phyloP scores from a whole-genome alignment of 2,113 vertebrate genomes.

The Hyaena hyaena region DNA sequence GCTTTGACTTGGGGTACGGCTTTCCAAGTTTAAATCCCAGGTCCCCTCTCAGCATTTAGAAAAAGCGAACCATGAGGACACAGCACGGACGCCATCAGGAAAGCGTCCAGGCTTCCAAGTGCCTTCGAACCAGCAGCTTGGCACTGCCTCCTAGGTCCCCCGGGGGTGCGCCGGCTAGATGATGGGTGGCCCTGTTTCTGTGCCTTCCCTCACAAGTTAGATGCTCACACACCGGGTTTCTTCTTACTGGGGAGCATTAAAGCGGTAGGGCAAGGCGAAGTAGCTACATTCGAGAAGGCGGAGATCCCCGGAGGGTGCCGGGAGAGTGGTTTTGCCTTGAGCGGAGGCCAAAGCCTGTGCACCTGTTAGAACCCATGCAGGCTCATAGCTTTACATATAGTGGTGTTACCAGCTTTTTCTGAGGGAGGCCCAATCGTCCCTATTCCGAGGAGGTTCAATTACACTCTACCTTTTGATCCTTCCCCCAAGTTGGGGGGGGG shows the following conservation, averaged over 20 bases:
- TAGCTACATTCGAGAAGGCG: neutral
- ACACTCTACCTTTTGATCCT: neutral
- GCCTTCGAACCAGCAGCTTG: neutral
- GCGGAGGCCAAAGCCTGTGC: neutral
- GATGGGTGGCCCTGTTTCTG: neutral
- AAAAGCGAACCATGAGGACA: neutral
- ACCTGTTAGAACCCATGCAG: neutral
- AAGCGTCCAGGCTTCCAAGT: neutral
- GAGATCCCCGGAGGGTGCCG: neutral
- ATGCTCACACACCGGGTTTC: neutral
- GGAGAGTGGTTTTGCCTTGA: neutral
- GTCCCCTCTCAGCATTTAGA: neutral
- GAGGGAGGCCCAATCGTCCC: neutral
- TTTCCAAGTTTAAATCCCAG: neutral
- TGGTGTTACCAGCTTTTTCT: neutral
- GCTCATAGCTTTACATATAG: neutral
- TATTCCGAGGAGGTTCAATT: neutral
- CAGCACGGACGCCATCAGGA: accelerated
- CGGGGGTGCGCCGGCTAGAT: neutral
- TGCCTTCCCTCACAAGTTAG: neutral
- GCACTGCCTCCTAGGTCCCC: neutral
- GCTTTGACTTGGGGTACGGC: neutral
- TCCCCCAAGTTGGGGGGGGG: no score
- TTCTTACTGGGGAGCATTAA: neutral
- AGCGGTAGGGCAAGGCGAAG: neutral